Base-by-base conservation (phyloP, 30 jellyfish, hydroid and myxozoan genomes). In the Phacellophora camtschatica region DNA sequence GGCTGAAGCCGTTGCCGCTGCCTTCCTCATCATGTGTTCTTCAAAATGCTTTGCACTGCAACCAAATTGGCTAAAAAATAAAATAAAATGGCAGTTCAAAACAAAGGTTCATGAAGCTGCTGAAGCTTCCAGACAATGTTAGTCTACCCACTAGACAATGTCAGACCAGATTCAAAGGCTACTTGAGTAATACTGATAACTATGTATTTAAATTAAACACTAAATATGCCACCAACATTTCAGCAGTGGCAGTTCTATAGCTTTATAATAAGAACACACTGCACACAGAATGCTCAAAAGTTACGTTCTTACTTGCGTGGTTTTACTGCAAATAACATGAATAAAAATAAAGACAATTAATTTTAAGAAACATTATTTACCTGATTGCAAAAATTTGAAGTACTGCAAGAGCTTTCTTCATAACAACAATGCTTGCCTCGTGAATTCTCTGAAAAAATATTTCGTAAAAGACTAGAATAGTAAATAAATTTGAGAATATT, bases 31-130 rank as follows among this genome's bases (percentile, higher is more conserved):
- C 99, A 93, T 93, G 86, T 93, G 96, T 32, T 93, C 99, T 74
- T 87, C 96, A 57, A 93, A 93, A 73, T 81, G 97, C 51, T 74
- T 78, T 5, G 99, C 99, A 82, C 99, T 93, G 96, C 99, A 93
- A 13, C 99, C 99, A 59, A 93, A 93, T 83, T 93, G 99, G 59
- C 99, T 93, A 74, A 29, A 71, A 58, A 24, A n/a, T 49, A 85
- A 27, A 57, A 10, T 4, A 57, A 57, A 7, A 57, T 57, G 72
- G 48, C 11, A n/a, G n/a, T n/a, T n/a, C n/a, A n/a, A n/a, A n/a
- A n/a, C n/a, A n/a, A n/a, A n/a, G n/a, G n/a, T n/a, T n/a, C n/a
- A n/a, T n/a, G n/a, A n/a, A n/a, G n/a, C n/a, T n/a, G n/a, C n/a
- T n/a, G n/a, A n/a, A n/a, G n/a, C n/a, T n/a, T n/a, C n/a, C n/a